A percentile compares a stretch with the other conserved stretches of the same genome.
Conservation (phyloP, 1,140 invertebrate species). For the Asobara japonica region DNA sequence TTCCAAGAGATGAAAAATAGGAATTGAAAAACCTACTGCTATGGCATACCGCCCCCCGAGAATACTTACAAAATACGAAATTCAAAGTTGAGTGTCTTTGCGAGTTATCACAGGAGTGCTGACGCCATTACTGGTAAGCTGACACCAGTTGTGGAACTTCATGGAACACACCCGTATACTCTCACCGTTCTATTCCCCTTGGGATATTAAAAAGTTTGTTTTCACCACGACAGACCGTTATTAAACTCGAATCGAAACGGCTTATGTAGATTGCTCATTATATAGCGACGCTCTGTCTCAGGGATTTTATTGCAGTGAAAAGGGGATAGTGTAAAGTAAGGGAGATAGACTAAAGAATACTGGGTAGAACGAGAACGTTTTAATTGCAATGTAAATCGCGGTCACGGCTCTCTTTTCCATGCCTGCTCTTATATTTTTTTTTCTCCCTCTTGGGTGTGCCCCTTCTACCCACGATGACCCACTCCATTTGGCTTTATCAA, state of each 20-base stretch:
- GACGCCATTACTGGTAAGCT: conserved; percentile 16
- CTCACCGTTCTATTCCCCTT: conserved; percentile 7
- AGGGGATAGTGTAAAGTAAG: neutral
- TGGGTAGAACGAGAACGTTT: conserved; percentile 32
- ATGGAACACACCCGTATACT: conserved; percentile 1
- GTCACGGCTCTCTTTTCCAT: conserved; percentile 25
- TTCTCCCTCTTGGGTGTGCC: neutral
- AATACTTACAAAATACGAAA: conserved; percentile 5
- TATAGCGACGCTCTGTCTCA: conserved; percentile 43
- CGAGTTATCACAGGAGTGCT: conserved; percentile 19
- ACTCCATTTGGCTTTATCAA: conserved; percentile 9
- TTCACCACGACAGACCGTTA: conserved; percentile 41
- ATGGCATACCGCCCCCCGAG: too few species aligned
- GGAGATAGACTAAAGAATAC: neutral
- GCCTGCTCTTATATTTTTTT: conserved; percentile 2
- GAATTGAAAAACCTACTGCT: neutral
- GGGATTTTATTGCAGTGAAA: conserved; percentile 46
- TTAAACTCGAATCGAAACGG: conserved; percentile 47
- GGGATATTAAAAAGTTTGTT: conserved; percentile 46
- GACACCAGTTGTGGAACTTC: conserved; percentile 13
- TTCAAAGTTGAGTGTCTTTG: conserved; percentile 14
- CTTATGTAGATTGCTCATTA: conserved; percentile 57
- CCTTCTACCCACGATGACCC: conserved; percentile 10
- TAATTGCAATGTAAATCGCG: conserved; percentile 57
- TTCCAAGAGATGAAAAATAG: too few species aligned